Evolutionary conservation across 2,113 vertebrate genomes (phyloP), one percentile per base, ranked within the genome.

Genomic region (Motacilla alba): DNA sequence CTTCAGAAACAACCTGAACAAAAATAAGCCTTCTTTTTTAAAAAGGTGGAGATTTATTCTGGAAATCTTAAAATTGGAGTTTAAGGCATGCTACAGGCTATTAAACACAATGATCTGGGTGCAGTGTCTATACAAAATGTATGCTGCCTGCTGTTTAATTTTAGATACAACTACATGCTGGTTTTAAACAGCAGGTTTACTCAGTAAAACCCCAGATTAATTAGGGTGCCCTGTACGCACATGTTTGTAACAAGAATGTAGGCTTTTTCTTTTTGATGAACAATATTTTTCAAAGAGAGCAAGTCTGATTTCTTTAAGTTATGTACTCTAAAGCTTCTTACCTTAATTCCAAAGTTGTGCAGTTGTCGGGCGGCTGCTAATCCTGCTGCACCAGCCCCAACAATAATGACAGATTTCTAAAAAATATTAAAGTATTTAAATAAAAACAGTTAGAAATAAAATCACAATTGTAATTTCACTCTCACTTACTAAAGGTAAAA

Each of bases 301-400:
- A 53, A 50, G 11, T 47, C 30, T 66, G 15, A 16, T 66, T 43
- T 87, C 94, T 63, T 13, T 30, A 43, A 59, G 41, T 55, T 35
- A 47, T 15, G 18, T 30, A 50, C 39, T 68, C 46, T 58, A 30
- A 76, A 47, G 77, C 44, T 64, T 91, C 92, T 96, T 97, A 99
- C 99, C 98, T 99, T 98, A 96, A 99, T 98, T 95, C 99, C 99
- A 97, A 99, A 99, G 96, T 99, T 99, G 80, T 99, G 98, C 73
- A 99, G 97, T 93, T 99, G 99, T 41, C 99, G 98, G 15, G 99
- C 99, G 89, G 99, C 99, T 94, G 99, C 99, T 95, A 99, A 97
- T 68, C 99, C 99, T 59, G 99, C 98, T 49, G 99, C 98, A 81
- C 99, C 99, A 15, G 99, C 99, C 37, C 99, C 99, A 37, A 99